Conservation (phyloP, 2,888 invertebrate genomes). For the Drosophila vallismaia region DNA sequence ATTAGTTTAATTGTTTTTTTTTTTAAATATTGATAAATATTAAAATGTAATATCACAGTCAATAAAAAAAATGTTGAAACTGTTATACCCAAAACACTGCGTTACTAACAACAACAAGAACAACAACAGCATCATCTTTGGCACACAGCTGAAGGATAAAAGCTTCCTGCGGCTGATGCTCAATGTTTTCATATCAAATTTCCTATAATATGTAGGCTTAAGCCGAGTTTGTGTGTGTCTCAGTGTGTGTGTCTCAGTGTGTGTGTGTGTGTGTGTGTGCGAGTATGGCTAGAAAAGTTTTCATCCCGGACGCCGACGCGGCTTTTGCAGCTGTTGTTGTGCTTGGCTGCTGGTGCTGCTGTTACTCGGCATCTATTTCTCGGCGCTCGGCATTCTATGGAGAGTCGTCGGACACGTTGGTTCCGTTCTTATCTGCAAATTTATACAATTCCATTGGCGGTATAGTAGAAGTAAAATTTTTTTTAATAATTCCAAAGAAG, state of each 20-base stretch:
- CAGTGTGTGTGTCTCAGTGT: slow-evolving; percentile 21
- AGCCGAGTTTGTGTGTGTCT: slow-evolving; percentile 10
- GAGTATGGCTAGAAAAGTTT: slow-evolving; percentile 26
- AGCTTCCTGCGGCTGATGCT: slow-evolving; percentile 46
- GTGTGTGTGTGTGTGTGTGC: slow-evolving; percentile 28
- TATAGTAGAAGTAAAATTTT: background rate
- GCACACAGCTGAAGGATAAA: slow-evolving; percentile 58
- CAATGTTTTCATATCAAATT: slow-evolving; percentile 61
- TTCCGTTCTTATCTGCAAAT: slow-evolving; percentile 29
- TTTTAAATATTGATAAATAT: too few relatives aligned
- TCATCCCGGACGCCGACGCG: slow-evolving; percentile 59
- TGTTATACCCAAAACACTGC: slow-evolving; percentile 28
- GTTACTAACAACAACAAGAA: slow-evolving; percentile 25
- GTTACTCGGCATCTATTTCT: slow-evolving; percentile 29
- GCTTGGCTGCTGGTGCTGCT: slow-evolving; percentile 47
- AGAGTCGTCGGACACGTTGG: slow-evolving; percentile 66
- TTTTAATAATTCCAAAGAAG: background rate
- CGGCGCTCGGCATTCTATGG: slow-evolving; percentile 61
- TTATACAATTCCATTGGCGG: slow-evolving; percentile 7
- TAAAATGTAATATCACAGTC: too few relatives aligned
- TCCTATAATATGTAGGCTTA: slow-evolving; percentile 32
- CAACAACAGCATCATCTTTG: background rate
- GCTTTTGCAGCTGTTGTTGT: slow-evolving; percentile 63
- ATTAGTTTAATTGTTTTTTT: too few relatives aligned
- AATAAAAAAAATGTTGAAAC: slow-evolving; percentile 19